phyloP scores from a whole-genome alignment of 2,888 invertebrate genomes.

The Tromatobia lineatoria region DNA sequence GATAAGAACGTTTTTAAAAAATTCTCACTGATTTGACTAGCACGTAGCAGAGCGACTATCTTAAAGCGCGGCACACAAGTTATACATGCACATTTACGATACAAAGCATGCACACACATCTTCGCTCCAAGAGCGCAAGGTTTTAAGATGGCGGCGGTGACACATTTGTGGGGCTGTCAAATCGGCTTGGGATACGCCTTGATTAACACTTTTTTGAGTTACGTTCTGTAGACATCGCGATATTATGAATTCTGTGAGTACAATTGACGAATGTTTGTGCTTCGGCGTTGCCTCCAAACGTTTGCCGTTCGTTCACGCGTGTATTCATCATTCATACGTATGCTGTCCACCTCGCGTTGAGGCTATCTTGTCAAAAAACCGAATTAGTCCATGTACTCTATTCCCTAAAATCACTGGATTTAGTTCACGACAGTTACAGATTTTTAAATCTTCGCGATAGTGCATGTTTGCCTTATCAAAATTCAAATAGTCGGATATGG shows the following conservation, averaged over 20 bases:
- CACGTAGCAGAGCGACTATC: too few species aligned
- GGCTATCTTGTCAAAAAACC: slow-evolving; percentile 62
- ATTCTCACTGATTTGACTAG: too few species aligned
- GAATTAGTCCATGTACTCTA: slow-evolving; percentile 47
- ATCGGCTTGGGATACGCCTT: slow-evolving; percentile 74
- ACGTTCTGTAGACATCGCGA: slow-evolving; percentile 44
- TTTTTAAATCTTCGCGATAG: not conserved
- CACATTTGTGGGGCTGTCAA: slow-evolving; percentile 75
- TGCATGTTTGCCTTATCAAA: slow-evolving; percentile 4
- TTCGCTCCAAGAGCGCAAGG: slow-evolving; percentile 12
- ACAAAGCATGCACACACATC: not conserved
- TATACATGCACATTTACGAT: not conserved
- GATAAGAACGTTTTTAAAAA: too few species aligned
- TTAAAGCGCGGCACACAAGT: too few species aligned
- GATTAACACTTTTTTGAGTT: slow-evolving; percentile 64
- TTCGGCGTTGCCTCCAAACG: slow-evolving; percentile 10
- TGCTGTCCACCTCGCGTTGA: slow-evolving; percentile 57
- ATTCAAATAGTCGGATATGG: not conserved
- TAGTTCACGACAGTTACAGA: slow-evolving; percentile 11
- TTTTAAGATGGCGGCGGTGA: slow-evolving; percentile 80
- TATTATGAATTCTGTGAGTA: slow-evolving; percentile 71
- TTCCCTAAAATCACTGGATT: not conserved
- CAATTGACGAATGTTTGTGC: slow-evolving; percentile 15
- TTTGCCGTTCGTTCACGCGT: slow-evolving; percentile 52
- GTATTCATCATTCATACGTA: slow-evolving; percentile 71